These are phyloP conservation scores for Phalacrocorax brasilianus DNA, from an alignment of 2,113 vertebrate genomes.

Conservation along the genomic window DNA sequence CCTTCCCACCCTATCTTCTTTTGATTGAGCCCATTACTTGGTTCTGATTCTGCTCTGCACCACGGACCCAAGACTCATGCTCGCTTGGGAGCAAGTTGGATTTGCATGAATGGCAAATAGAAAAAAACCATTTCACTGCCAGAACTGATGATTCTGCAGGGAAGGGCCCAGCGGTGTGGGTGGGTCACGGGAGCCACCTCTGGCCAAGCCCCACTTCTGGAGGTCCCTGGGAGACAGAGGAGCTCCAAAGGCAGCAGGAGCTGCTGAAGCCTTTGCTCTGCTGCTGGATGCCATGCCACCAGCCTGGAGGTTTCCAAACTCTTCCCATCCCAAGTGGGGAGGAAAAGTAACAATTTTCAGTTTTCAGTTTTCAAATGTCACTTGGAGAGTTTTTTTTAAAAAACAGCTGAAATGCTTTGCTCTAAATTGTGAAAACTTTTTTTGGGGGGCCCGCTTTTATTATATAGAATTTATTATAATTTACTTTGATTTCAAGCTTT, in stretches of 20 bases:
- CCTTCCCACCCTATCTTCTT: neutral
- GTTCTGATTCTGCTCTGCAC: neutral
- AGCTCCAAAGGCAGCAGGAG: neutral
- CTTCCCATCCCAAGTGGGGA: neutral
- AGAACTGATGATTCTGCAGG: neutral
- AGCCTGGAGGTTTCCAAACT: neutral
- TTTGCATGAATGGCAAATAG: neutral
- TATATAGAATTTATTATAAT: neutral
- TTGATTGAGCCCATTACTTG: accelerated
- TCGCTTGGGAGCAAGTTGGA: neutral
- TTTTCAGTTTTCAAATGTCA: neutral
- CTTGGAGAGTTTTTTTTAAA: neutral
- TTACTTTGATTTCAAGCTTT: neutral
- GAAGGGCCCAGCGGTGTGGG: accelerated
- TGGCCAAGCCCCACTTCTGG: neutral
- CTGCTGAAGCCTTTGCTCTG: neutral
- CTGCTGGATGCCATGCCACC: neutral
- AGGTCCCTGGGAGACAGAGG: neutral
- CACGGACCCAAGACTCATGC: accelerated
- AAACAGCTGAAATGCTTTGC: neutral
- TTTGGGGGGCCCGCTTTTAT: neutral
- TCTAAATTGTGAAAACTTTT: neutral
- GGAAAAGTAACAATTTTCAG: neutral
- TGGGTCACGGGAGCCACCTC: neutral
- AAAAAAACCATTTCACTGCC: neutral